Conservation (phyloP, 2,113 vertebrate species). For the Paralichthys olivaceus region DNA sequence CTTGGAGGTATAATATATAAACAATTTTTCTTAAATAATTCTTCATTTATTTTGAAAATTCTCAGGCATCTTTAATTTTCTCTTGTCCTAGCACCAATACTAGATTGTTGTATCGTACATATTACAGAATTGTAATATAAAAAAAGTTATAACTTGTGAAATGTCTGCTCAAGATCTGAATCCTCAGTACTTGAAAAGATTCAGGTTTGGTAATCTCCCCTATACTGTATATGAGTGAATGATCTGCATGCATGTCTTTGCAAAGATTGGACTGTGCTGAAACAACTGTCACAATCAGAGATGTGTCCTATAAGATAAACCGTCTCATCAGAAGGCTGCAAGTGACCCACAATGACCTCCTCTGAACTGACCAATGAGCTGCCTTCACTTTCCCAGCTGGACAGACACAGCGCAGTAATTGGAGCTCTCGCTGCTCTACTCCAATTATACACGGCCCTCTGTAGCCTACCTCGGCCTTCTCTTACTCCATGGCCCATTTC, state of each 20-base stretch:
- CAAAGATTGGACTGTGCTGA: background rate
- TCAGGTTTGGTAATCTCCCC: too few species aligned
- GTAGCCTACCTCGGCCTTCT: slow-evolving; percentile 46
- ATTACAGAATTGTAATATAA: too few species aligned
- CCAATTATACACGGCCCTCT: slow-evolving; percentile 62
- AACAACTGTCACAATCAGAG: background rate
- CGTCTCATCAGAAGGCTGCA: background rate
- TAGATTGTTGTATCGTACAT: too few species aligned
- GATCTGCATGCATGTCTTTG: background rate
- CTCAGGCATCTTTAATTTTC: too few species aligned
- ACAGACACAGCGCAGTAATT: slow-evolving; percentile 62
- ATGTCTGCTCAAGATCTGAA: too few species aligned
- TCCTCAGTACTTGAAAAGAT: too few species aligned
- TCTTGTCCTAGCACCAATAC: too few species aligned
- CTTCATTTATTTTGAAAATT: too few species aligned
- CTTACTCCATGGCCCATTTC: slow-evolving; percentile 55
- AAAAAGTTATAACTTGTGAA: too few species aligned
- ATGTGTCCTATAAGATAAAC: slow-evolving; percentile 8
- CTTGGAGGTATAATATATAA: too few species aligned
- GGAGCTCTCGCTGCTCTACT: slow-evolving; percentile 43
- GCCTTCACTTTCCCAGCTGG: slow-evolving; percentile 41
- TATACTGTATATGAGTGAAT: background rate
- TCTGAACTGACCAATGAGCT: slow-evolving; percentile 24
- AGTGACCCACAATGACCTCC: slow-evolving; percentile 21
- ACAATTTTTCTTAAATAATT: too few species aligned